Evolutionary conservation across 2,113 vertebrate species (phyloP), one percentile per base, ranked within the genome.

Genomic region (Elanoides forficatus): DNA sequence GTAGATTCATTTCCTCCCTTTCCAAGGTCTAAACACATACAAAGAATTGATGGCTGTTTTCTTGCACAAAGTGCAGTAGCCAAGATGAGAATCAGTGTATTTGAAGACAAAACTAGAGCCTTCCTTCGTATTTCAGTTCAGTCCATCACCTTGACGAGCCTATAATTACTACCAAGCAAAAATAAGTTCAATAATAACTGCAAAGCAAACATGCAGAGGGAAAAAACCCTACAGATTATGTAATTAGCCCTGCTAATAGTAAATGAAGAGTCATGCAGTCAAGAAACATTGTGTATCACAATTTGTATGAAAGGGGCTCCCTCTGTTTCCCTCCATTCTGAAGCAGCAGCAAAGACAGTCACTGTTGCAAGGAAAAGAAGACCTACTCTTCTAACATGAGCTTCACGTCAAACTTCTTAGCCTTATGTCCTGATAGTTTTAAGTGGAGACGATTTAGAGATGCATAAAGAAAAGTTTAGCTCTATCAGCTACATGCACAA

Each of bases 71-170:
- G 83, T 58, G 56, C 91, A 81, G 68, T 2, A 95, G 88, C 60
- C 65, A 90, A 38, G 89, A 97, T 95, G 93, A 93, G 88, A 90
- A 90, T 40, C 42, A 67, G 74, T 55, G 67, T 50, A 55, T 52
- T 47, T 0, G 9, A 95, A 70, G 85, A 83, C 84, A 95, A 84
- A 72, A 81, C 62, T 48, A 93, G 56, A 81, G 67, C n/a, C 27
- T 71, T 68, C 74, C 83, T 94, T 52, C 81, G 42, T 75, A 96
- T 75, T 45, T 38, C 79, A 81, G 74, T 86, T 93, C 84, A 94
- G 53, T 70, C 67, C 59, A 73, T 66, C 86, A 91, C 47, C 48
- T 93, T 91, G 67, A 88, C 17, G 56, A 88, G 45, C 17, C 82
- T 82, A 87, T 72, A 76, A 81, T 93, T 58, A 73, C 94, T 65